Conservation (phyloP, 2,797 vertebrate species). For the Sphenodon punctatus region DNA sequence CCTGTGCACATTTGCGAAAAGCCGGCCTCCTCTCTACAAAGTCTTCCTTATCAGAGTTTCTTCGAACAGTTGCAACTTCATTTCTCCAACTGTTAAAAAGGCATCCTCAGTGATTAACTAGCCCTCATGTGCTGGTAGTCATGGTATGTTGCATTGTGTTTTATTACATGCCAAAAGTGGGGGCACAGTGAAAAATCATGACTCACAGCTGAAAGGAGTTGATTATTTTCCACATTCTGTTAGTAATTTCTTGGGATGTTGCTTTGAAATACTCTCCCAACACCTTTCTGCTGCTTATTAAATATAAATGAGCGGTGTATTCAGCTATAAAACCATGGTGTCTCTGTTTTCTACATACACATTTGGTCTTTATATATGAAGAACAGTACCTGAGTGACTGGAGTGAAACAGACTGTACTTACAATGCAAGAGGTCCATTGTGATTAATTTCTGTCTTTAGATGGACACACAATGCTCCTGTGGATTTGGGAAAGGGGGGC, state of each 20-base stretch:
- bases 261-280: neutral
- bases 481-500: neutral
- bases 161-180: neutral
- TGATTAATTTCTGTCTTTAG: neutral
- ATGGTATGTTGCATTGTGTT: neutral
- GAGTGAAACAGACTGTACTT: too few relatives aligned
- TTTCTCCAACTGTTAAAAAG: neutral
- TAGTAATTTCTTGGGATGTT: conserved; percentile 1
- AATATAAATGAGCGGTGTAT: neutral
- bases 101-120: neutral
- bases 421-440: neutral
- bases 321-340: neutral
- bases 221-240: neutral
- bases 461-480: neutral
- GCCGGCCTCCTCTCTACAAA: neutral
- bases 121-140: neutral
- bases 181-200: conserved; percentile 2
- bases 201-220: neutral
- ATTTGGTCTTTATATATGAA: too few relatives aligned
- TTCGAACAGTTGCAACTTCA: neutral
- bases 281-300: neutral
- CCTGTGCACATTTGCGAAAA: neutral
- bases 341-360: neutral
- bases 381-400: too few relatives aligned
- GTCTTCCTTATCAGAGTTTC: neutral